phyloP scores from a whole-genome alignment of 2,113 vertebrate genomes.

The Macaca nemestrina region DNA sequence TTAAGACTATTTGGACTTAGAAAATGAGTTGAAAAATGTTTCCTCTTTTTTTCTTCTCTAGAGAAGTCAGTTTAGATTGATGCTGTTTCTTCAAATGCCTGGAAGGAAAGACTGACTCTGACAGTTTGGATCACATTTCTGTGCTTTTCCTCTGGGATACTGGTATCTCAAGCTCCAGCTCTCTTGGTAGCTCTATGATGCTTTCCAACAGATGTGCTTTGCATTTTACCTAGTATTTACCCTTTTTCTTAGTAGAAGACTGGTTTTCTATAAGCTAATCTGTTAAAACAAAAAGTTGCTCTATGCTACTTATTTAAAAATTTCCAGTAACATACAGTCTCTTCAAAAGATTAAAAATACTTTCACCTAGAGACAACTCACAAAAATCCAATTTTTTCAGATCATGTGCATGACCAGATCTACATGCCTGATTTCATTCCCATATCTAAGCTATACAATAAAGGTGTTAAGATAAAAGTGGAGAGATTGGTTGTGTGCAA shows the following conservation, averaged over 20 bases:
- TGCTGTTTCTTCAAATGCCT: not conserved
- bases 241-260: not conserved
- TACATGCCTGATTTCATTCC: not conserved
- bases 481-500: not conserved
- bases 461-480: not conserved
- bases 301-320: slow-evolving; percentile 10
- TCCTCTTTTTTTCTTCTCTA: not conserved
- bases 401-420: not conserved
- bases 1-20: not conserved
- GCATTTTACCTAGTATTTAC: not conserved
- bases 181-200: not conserved
- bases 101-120: not conserved
- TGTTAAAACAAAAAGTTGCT: not conserved
- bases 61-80: not conserved
- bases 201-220: slow-evolving; percentile 8
- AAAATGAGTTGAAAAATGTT: not conserved
- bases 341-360: not conserved
- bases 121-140: not conserved
- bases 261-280: not conserved
- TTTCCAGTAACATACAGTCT: not conserved
- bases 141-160: not conserved
- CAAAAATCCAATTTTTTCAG: not conserved
- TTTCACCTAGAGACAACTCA: not conserved
- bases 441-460: not conserved
- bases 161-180: not conserved